Base-by-base conservation (phyloP, 2,888 invertebrate species). In the Acanthosepion esculentum region DNA sequence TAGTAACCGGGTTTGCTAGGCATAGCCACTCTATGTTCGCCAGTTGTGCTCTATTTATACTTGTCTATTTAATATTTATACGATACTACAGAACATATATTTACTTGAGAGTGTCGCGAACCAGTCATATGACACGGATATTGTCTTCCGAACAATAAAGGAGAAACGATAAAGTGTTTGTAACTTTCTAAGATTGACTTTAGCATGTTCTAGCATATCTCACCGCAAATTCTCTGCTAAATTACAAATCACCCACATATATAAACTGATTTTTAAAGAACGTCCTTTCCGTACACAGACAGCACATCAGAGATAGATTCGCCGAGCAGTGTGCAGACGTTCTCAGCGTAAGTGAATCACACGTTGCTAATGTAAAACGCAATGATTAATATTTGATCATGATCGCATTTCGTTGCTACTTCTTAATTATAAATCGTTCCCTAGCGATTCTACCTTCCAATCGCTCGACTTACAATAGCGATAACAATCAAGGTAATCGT, bases 401-500 rank as follows among this genome's bases (percentile, higher is more conserved):
- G 78, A 78, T 78, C 78, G 12, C 78, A 78, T 78, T n/a, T n/a
- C n/a, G n/a, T 5, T n/a, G 78, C 15, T 78, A 78, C 78, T 15
- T 78, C 78, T 78, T 78, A 78, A 78, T 78, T 78, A 78, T 78
- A 78, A 78, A 78, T 33, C 78, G 78, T 33, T 78, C 78, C 78
- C 78, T n/a, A 15, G 78, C 33, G 78, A 78, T 78, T 78, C n/a
- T 78, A 33, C 0, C n/a, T 78, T n/a, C 78, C 78, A 33, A 78
- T 78, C 33, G 78, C 10, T 33, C 78, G n/a, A 33, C n/a, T 78
- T 78, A 78, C n/a, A 78, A n/a, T 33, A 15, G 7, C n/a, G 78
- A 78, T 78, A 78, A 78, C n/a, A 33, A 78, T 78, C 78, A 78
- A 78, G 78, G 78, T n/a, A 78, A 78, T 78, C 78, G 78, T 78